Conservation (phyloP, 2,113 vertebrate species). For the Ellobius talpinus region DNA sequence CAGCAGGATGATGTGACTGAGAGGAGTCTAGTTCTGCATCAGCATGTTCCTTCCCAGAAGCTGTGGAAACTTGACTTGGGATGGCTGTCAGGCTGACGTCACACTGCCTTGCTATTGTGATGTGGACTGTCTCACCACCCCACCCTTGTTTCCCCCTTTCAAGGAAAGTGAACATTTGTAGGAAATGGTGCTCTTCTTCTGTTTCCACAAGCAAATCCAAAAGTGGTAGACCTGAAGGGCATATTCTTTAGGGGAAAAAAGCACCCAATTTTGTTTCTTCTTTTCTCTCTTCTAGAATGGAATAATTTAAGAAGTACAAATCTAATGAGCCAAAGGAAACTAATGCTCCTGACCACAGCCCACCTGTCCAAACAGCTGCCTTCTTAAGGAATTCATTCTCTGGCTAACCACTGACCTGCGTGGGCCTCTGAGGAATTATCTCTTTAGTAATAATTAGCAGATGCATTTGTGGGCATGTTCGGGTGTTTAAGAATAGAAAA, state of each 20-base stretch:
- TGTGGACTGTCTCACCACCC: neutral
- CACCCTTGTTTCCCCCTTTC: neutral
- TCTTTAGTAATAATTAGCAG: neutral
- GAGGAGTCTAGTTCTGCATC: neutral
- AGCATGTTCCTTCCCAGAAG: neutral
- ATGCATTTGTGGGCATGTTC: neutral
- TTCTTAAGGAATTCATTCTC: neutral
- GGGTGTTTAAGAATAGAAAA: neutral
- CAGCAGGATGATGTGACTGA: neutral
- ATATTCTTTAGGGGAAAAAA: neutral
- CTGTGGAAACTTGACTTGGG: neutral
- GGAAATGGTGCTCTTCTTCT: neutral
- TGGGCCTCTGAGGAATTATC: neutral
- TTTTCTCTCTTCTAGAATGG: neutral
- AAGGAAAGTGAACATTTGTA: neutral
- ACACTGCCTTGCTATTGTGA: neutral
- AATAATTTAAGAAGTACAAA: slow-evolving; percentile 22
- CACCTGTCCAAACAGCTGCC: neutral
- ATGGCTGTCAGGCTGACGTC: neutral
- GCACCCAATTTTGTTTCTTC: neutral
- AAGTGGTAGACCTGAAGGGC: neutral
- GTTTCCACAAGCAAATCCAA: slow-evolving; percentile 42
- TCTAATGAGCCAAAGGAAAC: slow-evolving; percentile 5
- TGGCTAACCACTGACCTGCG: neutral
- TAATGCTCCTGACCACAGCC: neutral